These are phyloP conservation scores for Malacoraja senta DNA, from an alignment of 2,797 vertebrate genomes.

Conservation along the genomic window DNA sequence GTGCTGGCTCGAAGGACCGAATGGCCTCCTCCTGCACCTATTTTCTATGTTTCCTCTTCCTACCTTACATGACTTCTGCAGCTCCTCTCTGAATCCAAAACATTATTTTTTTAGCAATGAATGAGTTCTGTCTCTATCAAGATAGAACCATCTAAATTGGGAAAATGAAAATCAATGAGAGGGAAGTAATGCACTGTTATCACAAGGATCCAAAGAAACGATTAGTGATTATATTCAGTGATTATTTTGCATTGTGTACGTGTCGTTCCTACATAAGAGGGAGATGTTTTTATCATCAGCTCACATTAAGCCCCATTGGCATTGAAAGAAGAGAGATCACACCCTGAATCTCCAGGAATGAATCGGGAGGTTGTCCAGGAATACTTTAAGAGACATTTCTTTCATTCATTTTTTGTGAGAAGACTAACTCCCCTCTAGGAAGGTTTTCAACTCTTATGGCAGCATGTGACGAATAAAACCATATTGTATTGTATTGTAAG, in stretches of 20 bases:
- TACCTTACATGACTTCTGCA: too few relatives aligned
- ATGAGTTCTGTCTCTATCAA: not conserved
- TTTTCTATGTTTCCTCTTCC: too few relatives aligned
- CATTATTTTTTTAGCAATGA: not conserved
- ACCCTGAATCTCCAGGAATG: not conserved
- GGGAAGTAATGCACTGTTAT: not conserved
- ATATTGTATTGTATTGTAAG: too few relatives aligned
- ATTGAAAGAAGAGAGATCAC: not conserved
- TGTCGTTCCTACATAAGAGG: conserved; percentile 1
- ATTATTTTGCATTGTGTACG: not conserved
- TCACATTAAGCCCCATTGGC: not conserved
- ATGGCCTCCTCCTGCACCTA: too few relatives aligned
- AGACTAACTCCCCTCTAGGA: not conserved
- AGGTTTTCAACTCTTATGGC: too few relatives aligned
- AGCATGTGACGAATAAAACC: too few relatives aligned
- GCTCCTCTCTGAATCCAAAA: not conserved
- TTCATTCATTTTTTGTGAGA: not conserved
- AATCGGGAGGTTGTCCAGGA: not conserved
- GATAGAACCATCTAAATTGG: not conserved
- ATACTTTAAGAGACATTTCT: too few relatives aligned
- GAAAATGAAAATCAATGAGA: not conserved
- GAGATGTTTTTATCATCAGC: not conserved
- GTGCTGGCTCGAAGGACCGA: too few relatives aligned
- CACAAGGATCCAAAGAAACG: not conserved
- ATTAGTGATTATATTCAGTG: not conserved